Base-by-base conservation (phyloP, 2,797 vertebrate species). In the Cygnus olor region DNA sequence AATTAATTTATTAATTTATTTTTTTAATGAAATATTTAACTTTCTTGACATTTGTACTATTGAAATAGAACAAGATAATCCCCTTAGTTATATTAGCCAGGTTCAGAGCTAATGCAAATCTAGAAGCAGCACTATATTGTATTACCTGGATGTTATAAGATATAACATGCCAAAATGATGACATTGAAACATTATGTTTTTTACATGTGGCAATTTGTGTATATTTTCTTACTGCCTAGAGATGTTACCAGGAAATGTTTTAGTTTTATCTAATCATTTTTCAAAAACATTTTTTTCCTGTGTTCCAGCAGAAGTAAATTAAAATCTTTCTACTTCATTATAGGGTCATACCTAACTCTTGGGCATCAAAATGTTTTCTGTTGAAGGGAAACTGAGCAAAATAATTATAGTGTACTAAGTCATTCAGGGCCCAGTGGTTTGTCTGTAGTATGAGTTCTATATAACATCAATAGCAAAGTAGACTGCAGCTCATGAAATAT, bases 261-360 rank as follows among this genome's bases (percentile, higher is more conserved):
- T 15, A 16, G 19, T 57, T 81, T 89, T 80, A 85, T 38, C 51
- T 71, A 66, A 80, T 32, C 18, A 42, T 14, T 64, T 72, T 72
- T 51, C 19, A 45, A 66, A 40, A 65, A 27, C 32, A 32, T 6
- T 61, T 34, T 88, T 34, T 89, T 89, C 44, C 10, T 19, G 58
- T 34, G 38, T 77, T 84, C 22, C 22, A 63, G 3, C 28, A 38
- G 15, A 20, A 69, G 49, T 93, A 81, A 73, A 90, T 58, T 17
- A 76, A 94, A 45, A 28, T 80, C 15, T 92, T 84, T 71, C 5
- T 81, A 84, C 83, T 96, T 96, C 51, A 27, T 82, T 82, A 54
- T 11, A 84, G 73, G 73, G 54, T 84, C 70, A 84, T 63, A 63
- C 40, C 42, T 79, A 30, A 57, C 54, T 79, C 13, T 65, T 3